Base-by-base conservation (phyloP, 2,113 vertebrate genomes). In the Rhea pennata region DNA sequence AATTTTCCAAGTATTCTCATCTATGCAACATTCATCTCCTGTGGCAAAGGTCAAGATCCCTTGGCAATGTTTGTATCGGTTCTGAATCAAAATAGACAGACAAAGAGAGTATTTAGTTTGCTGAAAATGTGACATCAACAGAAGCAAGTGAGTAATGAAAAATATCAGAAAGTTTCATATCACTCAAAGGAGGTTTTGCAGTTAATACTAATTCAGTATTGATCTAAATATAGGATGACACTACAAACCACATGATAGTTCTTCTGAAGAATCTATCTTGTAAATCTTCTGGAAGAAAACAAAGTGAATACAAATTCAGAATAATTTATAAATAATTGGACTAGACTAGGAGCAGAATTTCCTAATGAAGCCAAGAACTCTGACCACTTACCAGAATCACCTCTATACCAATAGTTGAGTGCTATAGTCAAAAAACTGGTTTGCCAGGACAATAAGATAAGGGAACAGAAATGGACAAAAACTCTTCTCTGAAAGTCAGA, bases 1-100 rank as follows among this genome's bases (percentile, higher is more conserved):
- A 92, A 93, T 90, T 97, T 96, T 84, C 54, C 64, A 91, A 84
- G 31, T 71, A 69, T 83, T 88, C 48, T 86, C 15, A 81, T 85
- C 65, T 95, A 77, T 72, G 62, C 84, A 92, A 91, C 36, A 66
- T 90, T 86, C 88, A 91, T 74, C 84, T 95, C 27, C 90, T 77
- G 23, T 84, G 26, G 69, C 84, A 95, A 93, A 95, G 54, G 71
- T 89, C 50, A 92, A 93, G 50, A 50, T 89, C 83, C 27, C 88
- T 88, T 88, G 87, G 75, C 58, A 96, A 96, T 8, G 86, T 73
- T 94, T 82, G 36, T 65, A 51, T 70, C 16, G 61, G 14, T 74
- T 95, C 16, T 82, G 46, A 56, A 90, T 26, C 17, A 75, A 95
- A 95, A 80, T 7, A 76, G 17, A 27, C 39, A 73, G 46, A 71